A percentile compares a stretch with the other conserved stretches of the same genome.
These are phyloP conservation scores for Cataglyphis altisquamis DNA, from an alignment of 2,888 invertebrate genomes.

Conservation along the genomic window DNA sequence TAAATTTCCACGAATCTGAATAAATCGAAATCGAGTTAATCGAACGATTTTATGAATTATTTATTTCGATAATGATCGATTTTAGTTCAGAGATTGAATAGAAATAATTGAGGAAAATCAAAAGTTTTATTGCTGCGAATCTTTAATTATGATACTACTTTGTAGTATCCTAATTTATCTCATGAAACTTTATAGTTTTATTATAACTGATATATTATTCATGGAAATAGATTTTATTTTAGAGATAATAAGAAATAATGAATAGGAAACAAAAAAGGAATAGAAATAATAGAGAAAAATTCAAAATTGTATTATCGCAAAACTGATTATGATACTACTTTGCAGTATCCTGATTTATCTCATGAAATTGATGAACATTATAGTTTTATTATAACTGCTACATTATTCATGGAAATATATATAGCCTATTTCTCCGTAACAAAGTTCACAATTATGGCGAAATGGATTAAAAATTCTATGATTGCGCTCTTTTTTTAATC, in stretches of 20 bases:
- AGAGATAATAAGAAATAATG: too few species aligned
- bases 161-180: conserved; percentile 30
- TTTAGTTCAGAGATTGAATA: background rate
- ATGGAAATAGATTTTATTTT: background rate
- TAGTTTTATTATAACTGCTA: conserved; percentile 37
- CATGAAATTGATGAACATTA: conserved; percentile 8
- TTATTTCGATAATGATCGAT: background rate
- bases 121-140: background rate
- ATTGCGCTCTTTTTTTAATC: conserved; percentile 34
- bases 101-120: background rate
- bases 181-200: conserved; percentile 32
- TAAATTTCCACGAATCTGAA: background rate
- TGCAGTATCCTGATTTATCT: conserved; percentile 33
- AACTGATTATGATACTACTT: conserved; percentile 7
- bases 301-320: conserved; percentile 1
- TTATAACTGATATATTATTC: conserved; percentile 49
- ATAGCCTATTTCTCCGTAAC: conserved; percentile 35
- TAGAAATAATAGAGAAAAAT: background rate
- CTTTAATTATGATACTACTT: conserved; percentile 14
- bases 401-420: conserved; percentile 49
- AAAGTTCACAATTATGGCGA: conserved; percentile 33
- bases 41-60: background rate
- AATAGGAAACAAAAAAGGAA: too few species aligned
- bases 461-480: conserved; percentile 43
- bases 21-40: background rate